Percentiles rank a stretch among this genome's conserved stretches.
phyloP scores from a whole-genome alignment of 1,140 invertebrate genomes.

The Scaptomyza graminum region DNA sequence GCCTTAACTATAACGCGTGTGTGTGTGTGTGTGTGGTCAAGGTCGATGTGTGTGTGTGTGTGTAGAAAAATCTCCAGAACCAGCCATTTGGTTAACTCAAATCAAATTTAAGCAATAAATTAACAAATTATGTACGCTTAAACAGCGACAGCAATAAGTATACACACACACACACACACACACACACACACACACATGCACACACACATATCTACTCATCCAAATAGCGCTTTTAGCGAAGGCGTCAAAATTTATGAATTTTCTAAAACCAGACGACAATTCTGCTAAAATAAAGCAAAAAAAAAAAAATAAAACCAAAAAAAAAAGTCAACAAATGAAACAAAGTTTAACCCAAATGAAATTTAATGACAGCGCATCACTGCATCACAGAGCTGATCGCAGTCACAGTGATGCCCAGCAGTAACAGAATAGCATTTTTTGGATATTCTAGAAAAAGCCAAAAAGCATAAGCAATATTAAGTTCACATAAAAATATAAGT shows the following conservation, averaged over 20 bases:
- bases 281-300: slow-evolving; percentile 2
- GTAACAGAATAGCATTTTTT: too few relatives aligned
- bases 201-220: background rate
- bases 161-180: slow-evolving; percentile 31
- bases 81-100: slow-evolving; percentile 37
- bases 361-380: slow-evolving; percentile 8
- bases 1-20: slow-evolving; percentile 11
- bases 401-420: background rate
- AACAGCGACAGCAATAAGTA: slow-evolving; percentile 56
- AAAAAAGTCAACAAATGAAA: background rate
- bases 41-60: slow-evolving; percentile 20
- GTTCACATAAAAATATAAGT: too few relatives aligned
- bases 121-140: slow-evolving; percentile 54
- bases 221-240: slow-evolving; percentile 38
- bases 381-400: background rate
- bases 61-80: slow-evolving; percentile 20
- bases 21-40: slow-evolving; percentile 21
- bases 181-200: background rate
- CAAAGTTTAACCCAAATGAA: slow-evolving; percentile 22
- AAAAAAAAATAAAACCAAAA: slow-evolving; percentile 10
- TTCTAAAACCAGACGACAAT: slow-evolving; percentile 21
- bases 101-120: slow-evolving; percentile 68
- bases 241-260: slow-evolving; percentile 59
- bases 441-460: background rate
- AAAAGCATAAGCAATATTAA: too few relatives aligned